Conservation (phyloP, 2,797 vertebrate genomes). For the Enteromius radiatus region DNA sequence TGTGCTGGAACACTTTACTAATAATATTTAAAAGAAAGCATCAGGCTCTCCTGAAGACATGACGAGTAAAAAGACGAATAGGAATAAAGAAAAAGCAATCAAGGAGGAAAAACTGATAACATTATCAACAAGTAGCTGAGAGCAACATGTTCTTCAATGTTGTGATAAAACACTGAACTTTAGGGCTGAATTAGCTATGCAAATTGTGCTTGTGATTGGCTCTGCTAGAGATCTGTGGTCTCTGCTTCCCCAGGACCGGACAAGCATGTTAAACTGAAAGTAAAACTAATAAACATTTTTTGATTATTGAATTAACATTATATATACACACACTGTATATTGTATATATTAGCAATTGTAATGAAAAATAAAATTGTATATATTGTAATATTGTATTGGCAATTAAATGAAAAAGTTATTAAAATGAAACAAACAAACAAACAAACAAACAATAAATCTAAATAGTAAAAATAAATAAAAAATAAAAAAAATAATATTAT, state of each 20-base stretch:
- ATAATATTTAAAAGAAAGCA: background rate
- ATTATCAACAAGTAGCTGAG: constrained; percentile 14
- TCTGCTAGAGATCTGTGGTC: background rate
- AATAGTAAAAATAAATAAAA: background rate
- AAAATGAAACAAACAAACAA: too few relatives aligned
- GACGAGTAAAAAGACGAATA: background rate
- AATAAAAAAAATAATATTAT: background rate
- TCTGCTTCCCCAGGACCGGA: background rate
- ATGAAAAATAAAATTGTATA: too few relatives aligned
- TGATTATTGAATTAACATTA: too few relatives aligned
- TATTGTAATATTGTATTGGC: background rate
- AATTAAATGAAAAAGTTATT: background rate
- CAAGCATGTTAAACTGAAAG: background rate
- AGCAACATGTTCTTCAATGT: constrained; percentile 6
- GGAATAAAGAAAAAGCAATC: background rate
- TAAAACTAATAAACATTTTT: background rate
- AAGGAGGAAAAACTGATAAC: background rate
- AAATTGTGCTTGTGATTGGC: background rate
- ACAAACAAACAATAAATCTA: background rate
- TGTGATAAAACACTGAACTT: background rate
- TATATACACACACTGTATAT: too few relatives aligned
- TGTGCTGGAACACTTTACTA: background rate
- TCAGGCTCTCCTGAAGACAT: background rate
- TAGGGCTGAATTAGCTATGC: background rate
- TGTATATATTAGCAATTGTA: too few relatives aligned